Conservation (phyloP, 1,140 invertebrate genomes). For the Rhagoletis pomonella region DNA sequence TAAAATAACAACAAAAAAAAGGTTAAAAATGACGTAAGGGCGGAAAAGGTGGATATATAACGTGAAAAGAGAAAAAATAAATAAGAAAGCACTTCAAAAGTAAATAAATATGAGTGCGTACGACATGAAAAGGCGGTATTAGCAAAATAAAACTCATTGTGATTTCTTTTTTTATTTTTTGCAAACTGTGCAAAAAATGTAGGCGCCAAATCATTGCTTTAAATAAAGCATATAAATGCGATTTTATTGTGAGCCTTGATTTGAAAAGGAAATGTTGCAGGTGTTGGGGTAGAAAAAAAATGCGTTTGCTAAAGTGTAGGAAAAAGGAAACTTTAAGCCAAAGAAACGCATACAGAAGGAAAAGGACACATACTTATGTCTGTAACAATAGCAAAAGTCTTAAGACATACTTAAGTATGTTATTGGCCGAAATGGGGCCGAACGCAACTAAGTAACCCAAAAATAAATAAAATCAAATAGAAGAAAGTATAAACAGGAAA, state of each 20-base stretch:
- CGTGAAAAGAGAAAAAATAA: background rate
- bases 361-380: too few species aligned
- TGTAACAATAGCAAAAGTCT: background rate
- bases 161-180: background rate
- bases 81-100: background rate
- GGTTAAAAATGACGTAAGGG: background rate
- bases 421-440: background rate
- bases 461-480: too few species aligned
- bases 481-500: too few species aligned
- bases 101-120: background rate
- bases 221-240: background rate
- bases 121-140: background rate
- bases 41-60: conserved; percentile 3
- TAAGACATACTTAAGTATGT: background rate
- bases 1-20: background rate
- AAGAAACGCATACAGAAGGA: background rate
- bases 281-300: background rate
- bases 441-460: too few species aligned
- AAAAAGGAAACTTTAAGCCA: background rate
- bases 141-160: background rate
- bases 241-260: conserved; percentile 9
- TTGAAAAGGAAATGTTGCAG: conserved; percentile 22
- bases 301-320: background rate
- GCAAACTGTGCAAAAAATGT: background rate
- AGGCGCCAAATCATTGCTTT: background rate